Percentiles rank a stretch among this genome's conserved stretches.
phyloP scores from a whole-genome alignment of 2,888 invertebrate genomes.

The Merodon equestris region DNA sequence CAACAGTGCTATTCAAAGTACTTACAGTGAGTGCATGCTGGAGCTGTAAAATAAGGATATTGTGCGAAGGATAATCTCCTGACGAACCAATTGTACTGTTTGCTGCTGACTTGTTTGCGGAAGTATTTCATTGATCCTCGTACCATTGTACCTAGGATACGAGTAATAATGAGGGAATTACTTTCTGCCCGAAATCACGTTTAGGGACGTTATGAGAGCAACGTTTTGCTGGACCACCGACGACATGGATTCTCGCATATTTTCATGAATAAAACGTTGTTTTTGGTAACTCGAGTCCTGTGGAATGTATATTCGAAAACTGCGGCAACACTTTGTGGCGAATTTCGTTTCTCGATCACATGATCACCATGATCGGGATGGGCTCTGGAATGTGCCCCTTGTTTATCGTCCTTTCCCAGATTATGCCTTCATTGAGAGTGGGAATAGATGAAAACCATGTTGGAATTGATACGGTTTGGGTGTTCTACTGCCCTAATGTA shows the following conservation, averaged over 20 bases:
- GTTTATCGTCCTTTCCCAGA: slow-evolving; percentile 36
- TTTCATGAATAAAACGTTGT: slow-evolving; percentile 40
- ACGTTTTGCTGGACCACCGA: slow-evolving; percentile 55
- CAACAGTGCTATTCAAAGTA: slow-evolving; percentile 27
- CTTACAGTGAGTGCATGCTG: slow-evolving; percentile 28
- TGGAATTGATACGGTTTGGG: slow-evolving; percentile 62
- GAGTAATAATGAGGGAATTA: slow-evolving; percentile 41
- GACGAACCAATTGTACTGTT: slow-evolving; percentile 56
- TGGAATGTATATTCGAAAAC: slow-evolving; percentile 47
- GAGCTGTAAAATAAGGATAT: slow-evolving; percentile 33
- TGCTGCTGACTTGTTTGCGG: slow-evolving; percentile 53
- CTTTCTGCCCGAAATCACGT: slow-evolving; percentile 56
- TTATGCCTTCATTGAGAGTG: slow-evolving; percentile 39
- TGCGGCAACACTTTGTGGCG: slow-evolving; percentile 67
- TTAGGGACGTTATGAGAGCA: slow-evolving; percentile 5
- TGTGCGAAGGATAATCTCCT: slow-evolving; percentile 52
- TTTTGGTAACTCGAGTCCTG: slow-evolving; percentile 53
- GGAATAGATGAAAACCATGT: slow-evolving; percentile 7
- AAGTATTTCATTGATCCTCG: slow-evolving; percentile 62
- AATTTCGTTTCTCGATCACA: slow-evolving; percentile 25
- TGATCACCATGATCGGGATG: background rate
- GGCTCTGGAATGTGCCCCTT: slow-evolving; percentile 33
- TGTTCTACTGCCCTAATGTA: slow-evolving; percentile 46
- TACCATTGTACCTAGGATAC: slow-evolving; percentile 43
- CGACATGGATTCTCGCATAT: background rate